Conservation (phyloP, 2,888 invertebrate species). For the Agrotis exclamationis region DNA sequence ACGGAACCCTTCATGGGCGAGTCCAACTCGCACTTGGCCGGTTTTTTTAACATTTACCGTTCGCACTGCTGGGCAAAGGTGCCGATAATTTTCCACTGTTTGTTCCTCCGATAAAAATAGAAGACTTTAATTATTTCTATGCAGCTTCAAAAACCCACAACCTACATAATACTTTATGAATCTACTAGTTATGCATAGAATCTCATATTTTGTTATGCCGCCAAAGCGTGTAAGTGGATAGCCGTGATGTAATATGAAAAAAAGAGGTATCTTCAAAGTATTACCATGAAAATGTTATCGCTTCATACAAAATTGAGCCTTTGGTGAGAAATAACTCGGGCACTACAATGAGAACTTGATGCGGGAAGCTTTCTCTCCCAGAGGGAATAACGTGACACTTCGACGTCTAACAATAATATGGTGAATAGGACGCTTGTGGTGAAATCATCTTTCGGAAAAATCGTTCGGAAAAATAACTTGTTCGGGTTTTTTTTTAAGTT, state of each 20-base stretch:
- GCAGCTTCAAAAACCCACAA: conserved; percentile 9
- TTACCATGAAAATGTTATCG: conserved; percentile 83
- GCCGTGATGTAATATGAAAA: conserved; percentile 70
- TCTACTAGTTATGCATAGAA: conserved; percentile 69
- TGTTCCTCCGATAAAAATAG: no score
- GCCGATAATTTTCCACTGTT: no score
- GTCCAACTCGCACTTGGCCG: no score
- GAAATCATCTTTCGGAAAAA: conserved; percentile 26
- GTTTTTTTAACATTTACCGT: no score
- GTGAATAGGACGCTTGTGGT: conserved; percentile 26
- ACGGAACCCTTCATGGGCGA: no score
- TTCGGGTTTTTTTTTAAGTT: no score
- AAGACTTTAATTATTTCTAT: background rate
- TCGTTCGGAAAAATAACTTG: background rate
- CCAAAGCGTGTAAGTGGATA: conserved; percentile 68
- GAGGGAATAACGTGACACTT: conserved; percentile 70
- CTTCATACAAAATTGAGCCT: conserved; percentile 79
- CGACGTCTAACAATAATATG: conserved; percentile 49
- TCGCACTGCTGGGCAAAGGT: no score
- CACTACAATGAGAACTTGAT: conserved; percentile 73
- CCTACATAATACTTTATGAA: conserved; percentile 41
- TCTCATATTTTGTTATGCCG: conserved; percentile 66
- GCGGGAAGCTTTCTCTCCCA: conserved; percentile 65
- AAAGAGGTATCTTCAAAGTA: conserved; percentile 75
- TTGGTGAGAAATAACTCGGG: conserved; percentile 76